A percentile compares a stretch with the other conserved stretches of the same genome.
Conservation (phyloP, 2,113 vertebrate species). For the Danionella cerebrum region DNA sequence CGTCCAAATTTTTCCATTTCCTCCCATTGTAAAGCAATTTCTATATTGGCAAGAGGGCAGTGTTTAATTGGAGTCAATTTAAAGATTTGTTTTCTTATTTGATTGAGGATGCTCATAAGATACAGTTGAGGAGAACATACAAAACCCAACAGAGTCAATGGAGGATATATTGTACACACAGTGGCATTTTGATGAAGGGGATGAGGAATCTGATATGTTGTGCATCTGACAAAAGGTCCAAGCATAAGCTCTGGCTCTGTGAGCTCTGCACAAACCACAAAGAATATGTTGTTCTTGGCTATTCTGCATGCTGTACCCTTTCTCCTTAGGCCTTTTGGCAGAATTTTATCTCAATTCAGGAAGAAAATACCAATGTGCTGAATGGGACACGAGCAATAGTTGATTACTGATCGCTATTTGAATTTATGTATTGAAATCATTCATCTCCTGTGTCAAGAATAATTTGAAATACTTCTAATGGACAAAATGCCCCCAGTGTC, state of each 20-base stretch:
- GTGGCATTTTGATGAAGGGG: constrained; percentile 20
- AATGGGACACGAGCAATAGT: constrained; percentile 50
- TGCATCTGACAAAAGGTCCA: constrained; percentile 34
- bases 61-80: no score
- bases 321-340: constrained; percentile 52
- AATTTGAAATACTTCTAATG: background rate
- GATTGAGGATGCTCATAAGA: no score
- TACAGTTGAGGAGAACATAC: background rate
- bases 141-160: background rate
- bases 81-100: no score
- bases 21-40: no score
- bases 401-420: constrained; percentile 51
- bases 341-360: constrained; percentile 55
- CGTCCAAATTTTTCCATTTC: no score
- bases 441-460: background rate
- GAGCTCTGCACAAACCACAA: constrained; percentile 48
- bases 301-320: constrained; percentile 56
- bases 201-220: constrained; percentile 20
- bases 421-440: background rate
- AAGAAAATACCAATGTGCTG: constrained; percentile 55
- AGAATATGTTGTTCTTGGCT: constrained; percentile 56
- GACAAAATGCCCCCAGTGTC: background rate
- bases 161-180: constrained; percentile 12
- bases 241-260: constrained; percentile 54
- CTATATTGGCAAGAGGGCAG: no score